Conservation (phyloP, 2,888 invertebrate species). For the Bellardia pandia region DNA sequence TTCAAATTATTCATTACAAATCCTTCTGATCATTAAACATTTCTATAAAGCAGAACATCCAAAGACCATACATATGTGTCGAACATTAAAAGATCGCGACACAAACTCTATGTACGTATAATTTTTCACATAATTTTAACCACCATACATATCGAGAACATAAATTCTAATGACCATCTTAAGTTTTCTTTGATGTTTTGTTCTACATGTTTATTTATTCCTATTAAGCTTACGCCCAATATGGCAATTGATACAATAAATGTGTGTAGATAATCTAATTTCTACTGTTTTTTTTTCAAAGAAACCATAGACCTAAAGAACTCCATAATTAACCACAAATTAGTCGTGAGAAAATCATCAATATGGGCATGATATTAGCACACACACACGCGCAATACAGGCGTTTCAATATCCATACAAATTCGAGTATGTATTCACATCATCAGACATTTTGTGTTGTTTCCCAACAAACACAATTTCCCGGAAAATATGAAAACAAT, state of each 20-base stretch:
- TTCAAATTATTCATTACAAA: neutral
- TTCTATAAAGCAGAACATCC: no score
- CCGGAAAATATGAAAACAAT: no score
- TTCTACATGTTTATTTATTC: constrained; percentile 9
- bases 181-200: neutral
- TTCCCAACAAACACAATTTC: constrained; percentile 27
- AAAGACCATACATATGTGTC: no score
- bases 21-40: neutral
- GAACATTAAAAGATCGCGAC: neutral
- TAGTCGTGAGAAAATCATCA: constrained; percentile 69
- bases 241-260: constrained; percentile 28
- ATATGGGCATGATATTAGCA: constrained; percentile 55
- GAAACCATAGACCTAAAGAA: constrained; percentile 30
- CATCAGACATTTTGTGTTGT: neutral
- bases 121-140: neutral
- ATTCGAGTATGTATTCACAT: neutral
- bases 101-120: neutral
- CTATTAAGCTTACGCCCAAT: neutral
- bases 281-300: constrained; percentile 9
- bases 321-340: constrained; percentile 58
- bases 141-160: neutral
- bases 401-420: neutral
- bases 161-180: neutral
- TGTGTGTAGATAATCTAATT: constrained; percentile 16
- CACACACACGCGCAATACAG: constrained; percentile 16